Conservation (phyloP, 2,888 invertebrate species). For the Pterostichus niger region DNA sequence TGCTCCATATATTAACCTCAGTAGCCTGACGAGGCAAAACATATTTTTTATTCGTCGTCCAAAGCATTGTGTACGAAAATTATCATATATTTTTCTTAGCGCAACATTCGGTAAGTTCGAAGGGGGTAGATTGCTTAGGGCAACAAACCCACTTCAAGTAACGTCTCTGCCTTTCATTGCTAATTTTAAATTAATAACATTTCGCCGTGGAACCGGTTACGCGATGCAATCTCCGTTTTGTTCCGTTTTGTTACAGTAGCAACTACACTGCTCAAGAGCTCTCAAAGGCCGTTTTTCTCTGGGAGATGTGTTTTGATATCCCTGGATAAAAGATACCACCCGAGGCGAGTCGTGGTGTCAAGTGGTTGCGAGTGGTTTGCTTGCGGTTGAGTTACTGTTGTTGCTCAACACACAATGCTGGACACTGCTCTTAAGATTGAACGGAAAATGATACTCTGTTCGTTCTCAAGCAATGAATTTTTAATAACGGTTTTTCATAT, state of each 20-base stretch:
- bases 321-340: conserved; percentile 57
- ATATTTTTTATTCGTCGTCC: conserved; percentile 55
- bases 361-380: conserved; percentile 49
- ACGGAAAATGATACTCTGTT: conserved; percentile 54
- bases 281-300: conserved; percentile 35
- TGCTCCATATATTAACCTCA: conserved; percentile 46
- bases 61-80: conserved; percentile 50
- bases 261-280: conserved; percentile 28
- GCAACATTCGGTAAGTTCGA: conserved; percentile 15
- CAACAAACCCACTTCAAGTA: conserved; percentile 61
- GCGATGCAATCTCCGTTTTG: conserved; percentile 17
- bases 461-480: conserved; percentile 48
- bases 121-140: conserved; percentile 36
- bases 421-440: conserved; percentile 35
- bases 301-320: conserved; percentile 58
- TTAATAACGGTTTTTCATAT: conserved; percentile 59
- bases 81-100: conserved; percentile 63
- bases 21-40: conserved; percentile 36
- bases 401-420: conserved; percentile 30
- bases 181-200: conserved; percentile 67
- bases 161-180: conserved; percentile 63
- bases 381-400: conserved; percentile 18
- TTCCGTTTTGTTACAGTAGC: conserved; percentile 49
- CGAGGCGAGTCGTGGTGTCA: conserved; percentile 57
- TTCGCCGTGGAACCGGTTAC: conserved; percentile 56